phyloP scores from a whole-genome alignment of 2,888 invertebrate genomes.

The Drosophila multiciliata region DNA sequence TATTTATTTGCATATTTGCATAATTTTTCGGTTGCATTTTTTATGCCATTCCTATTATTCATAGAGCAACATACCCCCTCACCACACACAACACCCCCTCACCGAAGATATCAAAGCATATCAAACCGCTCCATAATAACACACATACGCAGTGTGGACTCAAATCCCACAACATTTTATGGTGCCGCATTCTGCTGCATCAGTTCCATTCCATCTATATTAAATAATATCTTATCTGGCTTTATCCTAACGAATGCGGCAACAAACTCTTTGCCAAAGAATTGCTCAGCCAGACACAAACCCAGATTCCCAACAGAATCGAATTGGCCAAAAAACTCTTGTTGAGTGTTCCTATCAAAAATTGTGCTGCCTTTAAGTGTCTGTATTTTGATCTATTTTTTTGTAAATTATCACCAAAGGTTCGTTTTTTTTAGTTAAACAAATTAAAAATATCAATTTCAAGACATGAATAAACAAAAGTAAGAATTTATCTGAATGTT shows the following conservation, averaged over 20 bases:
- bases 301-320: not conserved
- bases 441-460: not conserved
- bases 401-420: not conserved
- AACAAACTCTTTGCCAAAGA: not conserved
- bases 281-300: not conserved
- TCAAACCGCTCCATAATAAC: not conserved
- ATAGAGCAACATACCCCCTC: constrained; percentile 30
- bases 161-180: constrained; percentile 30
- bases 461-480: not conserved
- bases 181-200: constrained; percentile 13
- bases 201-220: constrained; percentile 27
- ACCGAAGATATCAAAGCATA: not conserved
- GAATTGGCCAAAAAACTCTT: not conserved
- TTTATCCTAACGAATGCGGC: not conserved
- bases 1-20: constrained; percentile 77
- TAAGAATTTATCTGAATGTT: not conserved
- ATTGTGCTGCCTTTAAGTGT: not conserved
- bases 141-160: constrained; percentile 7
- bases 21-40: constrained; percentile 67
- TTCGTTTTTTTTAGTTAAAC: not conserved
- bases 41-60: constrained; percentile 59
- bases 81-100: not conserved
- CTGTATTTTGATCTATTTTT: not conserved
- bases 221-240: constrained; percentile 10
- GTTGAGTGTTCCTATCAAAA: not conserved